Evolutionary conservation across 1,140 invertebrate species (phyloP), one percentile per base, ranked within the genome.

Genomic region (Plodia interpunctella): DNA sequence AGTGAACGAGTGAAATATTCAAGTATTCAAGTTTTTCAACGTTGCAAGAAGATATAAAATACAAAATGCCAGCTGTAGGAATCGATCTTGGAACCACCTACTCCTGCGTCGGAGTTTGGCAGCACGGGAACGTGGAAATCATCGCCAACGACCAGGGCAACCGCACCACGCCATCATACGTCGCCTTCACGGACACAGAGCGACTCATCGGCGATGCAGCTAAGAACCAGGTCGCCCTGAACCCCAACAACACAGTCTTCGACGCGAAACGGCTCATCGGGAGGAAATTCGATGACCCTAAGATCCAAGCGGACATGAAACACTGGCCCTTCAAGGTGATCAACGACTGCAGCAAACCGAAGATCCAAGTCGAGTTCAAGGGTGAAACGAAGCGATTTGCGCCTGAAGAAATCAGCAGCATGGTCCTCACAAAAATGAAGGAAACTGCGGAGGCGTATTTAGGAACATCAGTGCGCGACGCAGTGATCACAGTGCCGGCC

Each of bases 61-160:
- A 50, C 49, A 83, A 91, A 81, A 88, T 91, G 85, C 91, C 92
- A 72, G 94, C 94, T 63, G 93, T 95, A 74, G 94, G 94, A 79
- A 96, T 96, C 71, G 94, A 96, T 89, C 88, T 95, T 68, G 95
- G 95, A 35, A 96, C 96, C 15, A 97, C 96, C 56, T 97, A 96
- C 79, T 96, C 95, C 55, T 97, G 95, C 77, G 96, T 97, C 92
- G 62, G 96, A 94, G 44, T 96, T 94, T 98, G 49, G 96, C 97
- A 87, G 84, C 94, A 96, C 86, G 95, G 97, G 77, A 98, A 98
- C 88, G 97, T 98, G 55, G 97, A 98, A 92, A 97, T 98, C 75
- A 97, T 98, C 72, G 96, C 96, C 74, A 98, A 98, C 81, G 97
- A 98, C 82, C 96, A 97, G 90, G 97, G 97, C 18, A 98, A 98